phyloP scores from a whole-genome alignment of 92 coral and sea anemone species.

The Bergia sp. region DNA sequence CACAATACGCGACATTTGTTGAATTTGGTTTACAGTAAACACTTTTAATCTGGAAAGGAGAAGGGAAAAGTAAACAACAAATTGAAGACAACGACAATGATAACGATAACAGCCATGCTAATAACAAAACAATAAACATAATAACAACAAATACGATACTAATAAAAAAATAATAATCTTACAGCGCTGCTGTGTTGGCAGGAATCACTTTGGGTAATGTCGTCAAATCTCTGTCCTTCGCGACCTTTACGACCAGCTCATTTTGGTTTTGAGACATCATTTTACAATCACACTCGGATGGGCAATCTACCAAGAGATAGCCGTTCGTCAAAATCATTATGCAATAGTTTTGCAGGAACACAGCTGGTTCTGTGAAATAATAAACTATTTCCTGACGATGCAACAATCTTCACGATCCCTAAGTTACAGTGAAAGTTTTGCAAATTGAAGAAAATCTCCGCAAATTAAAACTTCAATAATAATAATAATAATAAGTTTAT shows the following conservation, averaged over 20 bases:
- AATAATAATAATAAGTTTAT: too few species aligned
- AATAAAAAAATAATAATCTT: not conserved
- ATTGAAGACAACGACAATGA: too few species aligned
- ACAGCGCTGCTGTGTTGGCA: conserved; percentile 9
- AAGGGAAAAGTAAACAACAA: too few species aligned
- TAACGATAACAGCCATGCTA: too few species aligned
- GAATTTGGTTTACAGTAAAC: too few species aligned
- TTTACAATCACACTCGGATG: conserved; percentile 7
- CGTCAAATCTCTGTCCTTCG: not conserved
- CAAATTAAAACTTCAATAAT: too few species aligned
- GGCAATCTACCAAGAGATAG: not conserved
- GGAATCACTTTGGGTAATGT: conserved; percentile 6
- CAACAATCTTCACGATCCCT: not conserved
- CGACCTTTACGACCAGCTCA: not conserved
- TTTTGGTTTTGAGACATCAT: not conserved
- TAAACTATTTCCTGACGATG: not conserved
- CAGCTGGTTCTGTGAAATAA: not conserved
- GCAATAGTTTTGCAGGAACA: too few species aligned
- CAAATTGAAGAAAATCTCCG: too few species aligned
- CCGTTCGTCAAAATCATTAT: too few species aligned
- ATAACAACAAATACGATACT: not conserved
- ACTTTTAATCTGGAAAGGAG: too few species aligned
- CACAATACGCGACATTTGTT: too few species aligned
- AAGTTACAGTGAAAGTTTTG: too few species aligned
- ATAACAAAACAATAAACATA: not conserved